Percentiles rank a stretch among this genome's conserved stretches.
These are phyloP conservation scores for Xerus rutilus DNA, from an alignment of 2,797 vertebrate species.

Conservation along the genomic window DNA sequence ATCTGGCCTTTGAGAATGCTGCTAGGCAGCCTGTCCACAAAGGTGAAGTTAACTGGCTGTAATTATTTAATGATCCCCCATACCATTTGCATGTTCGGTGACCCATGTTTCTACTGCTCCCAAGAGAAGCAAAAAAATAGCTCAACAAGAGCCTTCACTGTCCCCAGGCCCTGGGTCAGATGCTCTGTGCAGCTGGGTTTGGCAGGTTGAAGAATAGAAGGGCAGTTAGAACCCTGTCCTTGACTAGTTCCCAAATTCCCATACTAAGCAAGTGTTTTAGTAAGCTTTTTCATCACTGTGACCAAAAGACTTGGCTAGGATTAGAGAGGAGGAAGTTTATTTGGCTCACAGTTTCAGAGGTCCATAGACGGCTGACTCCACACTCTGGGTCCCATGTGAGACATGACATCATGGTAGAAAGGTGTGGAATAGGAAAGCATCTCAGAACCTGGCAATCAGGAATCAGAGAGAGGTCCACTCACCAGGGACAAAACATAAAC, in stretches of 20 bases:
- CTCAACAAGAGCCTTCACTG: neutral
- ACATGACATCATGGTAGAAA: no score
- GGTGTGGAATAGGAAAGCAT: no score
- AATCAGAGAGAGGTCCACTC: no score
- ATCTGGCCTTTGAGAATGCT: neutral
- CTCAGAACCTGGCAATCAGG: no score
- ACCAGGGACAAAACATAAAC: no score
- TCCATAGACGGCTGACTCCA: no score
- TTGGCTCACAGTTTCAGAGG: no score
- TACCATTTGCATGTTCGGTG: neutral
- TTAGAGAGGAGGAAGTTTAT: no score
- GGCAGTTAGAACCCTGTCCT: neutral
- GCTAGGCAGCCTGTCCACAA: neutral
- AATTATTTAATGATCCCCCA: conserved; percentile 40
- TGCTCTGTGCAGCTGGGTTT: neutral
- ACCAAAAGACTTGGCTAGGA: no score
- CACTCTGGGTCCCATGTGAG: no score
- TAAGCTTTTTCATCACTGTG: no score
- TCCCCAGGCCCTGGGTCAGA: neutral
- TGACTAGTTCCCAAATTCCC: neutral
- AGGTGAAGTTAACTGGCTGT: neutral
- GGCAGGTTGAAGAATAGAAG: neutral
- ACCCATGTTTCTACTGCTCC: neutral
- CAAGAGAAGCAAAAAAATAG: neutral
- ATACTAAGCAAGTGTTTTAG: neutral